Evolutionary conservation across 2,888 invertebrate species (phyloP), one percentile per base, ranked within the genome.

Genomic region (Bombylius discolor): DNA sequence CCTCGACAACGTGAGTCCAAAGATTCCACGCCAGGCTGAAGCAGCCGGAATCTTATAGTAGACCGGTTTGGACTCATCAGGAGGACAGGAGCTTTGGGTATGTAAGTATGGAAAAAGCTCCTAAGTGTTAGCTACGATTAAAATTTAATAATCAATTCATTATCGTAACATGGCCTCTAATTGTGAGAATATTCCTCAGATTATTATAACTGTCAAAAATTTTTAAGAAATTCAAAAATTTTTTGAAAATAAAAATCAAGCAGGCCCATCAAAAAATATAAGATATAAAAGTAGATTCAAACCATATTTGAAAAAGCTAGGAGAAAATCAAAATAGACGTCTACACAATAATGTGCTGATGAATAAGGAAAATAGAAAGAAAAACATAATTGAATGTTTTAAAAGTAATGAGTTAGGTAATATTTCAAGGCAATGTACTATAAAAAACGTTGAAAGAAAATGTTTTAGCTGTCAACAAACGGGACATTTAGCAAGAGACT

Each of bases 191-290:
- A 14, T 48, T 4, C 14, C 39, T 23, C 12, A 47, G 47, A 23
- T 5, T 53, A 12, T 31, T 53, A 55, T 57, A 47, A 11, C 12
- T 53, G 9, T 31, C 47, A 52, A 59, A 39, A n/a, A 7, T 9
- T 33, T 34, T 53, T 4, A 52, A 52, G 39, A 31, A 3, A 33
- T 52, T 33, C 14, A 46, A 45, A 9, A 45, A 49, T 49, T 49
- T 34, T 49, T n/a, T 12, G 32, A 33, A 23, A 23, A 23, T 23
- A 42, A 42, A 11, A 23, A 23, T 23, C 23, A 23, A 23, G 31
- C 12, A 39, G 44, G 33, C 4, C 11, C 32, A n/a, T 49, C 23
- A 13, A 34, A 8, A 52, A 13, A 45, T 46, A 2, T 5, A 46
- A 31, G 32, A 46, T 4, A 44, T 32, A 3, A 31, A 39, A 8